Evolutionary conservation across 2,888 invertebrate species (phyloP).

Genomic region (Drosophila mayaguana): DNA sequence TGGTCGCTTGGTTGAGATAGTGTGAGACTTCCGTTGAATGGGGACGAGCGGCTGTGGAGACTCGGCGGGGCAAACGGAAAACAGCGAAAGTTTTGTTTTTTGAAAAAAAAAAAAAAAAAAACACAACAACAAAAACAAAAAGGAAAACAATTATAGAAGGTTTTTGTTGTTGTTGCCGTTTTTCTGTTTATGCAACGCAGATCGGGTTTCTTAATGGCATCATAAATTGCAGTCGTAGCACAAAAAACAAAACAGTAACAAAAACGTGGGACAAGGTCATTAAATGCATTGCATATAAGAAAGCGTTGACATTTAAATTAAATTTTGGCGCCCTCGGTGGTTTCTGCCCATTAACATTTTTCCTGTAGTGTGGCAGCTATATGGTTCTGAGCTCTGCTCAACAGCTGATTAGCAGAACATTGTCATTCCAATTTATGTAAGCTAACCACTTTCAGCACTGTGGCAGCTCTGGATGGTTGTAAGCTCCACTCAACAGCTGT

Average conservation of each 20-base stretch:
- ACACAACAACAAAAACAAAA: slow-evolving; percentile 25
- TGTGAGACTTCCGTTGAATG: slow-evolving; percentile 64
- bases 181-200: slow-evolving; percentile 13
- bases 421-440: background rate
- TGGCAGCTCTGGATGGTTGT: slow-evolving; percentile 18
- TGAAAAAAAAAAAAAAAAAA: slow-evolving; percentile 21
- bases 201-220: slow-evolving; percentile 24
- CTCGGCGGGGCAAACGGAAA: slow-evolving; percentile 32
- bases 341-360: background rate
- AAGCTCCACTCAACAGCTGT: slow-evolving; percentile 22
- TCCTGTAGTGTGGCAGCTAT: slow-evolving; percentile 3
- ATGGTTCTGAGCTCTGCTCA: slow-evolving; percentile 14
- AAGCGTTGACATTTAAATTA: slow-evolving; percentile 9
- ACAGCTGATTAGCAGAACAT: slow-evolving; percentile 13
- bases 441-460: background rate
- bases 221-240: slow-evolving; percentile 16
- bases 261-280: slow-evolving; percentile 29
- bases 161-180: slow-evolving; percentile 21
- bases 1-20: slow-evolving; percentile 64
- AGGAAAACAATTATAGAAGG: slow-evolving; percentile 51
- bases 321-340: slow-evolving; percentile 7
- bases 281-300: background rate
- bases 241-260: slow-evolving; percentile 17
- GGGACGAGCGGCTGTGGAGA: background rate
- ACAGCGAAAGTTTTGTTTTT: slow-evolving; percentile 61